Evolutionary conservation across 2,113 vertebrate species (phyloP).

Genomic region (Entomyzon cyanotis): DNA sequence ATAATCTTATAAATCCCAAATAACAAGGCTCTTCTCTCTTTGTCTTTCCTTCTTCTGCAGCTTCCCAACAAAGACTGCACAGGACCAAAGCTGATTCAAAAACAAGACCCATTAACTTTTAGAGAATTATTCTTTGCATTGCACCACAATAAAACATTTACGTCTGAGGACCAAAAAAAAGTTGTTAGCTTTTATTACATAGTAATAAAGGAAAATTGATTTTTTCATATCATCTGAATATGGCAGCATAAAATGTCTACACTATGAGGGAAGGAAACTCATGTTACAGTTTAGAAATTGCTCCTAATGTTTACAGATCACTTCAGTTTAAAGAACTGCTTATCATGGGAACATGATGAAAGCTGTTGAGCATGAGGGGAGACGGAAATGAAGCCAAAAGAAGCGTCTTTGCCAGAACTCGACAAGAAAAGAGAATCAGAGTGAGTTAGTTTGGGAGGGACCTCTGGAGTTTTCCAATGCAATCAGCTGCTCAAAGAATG

Average conservation of each 20-base stretch:
- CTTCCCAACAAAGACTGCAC: not conserved
- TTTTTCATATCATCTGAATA: not conserved
- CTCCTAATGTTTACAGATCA: conserved; percentile 39
- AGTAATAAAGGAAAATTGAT: not conserved
- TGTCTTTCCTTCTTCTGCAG: not conserved
- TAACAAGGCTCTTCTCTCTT: not conserved
- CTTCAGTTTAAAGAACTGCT: conserved; percentile 36
- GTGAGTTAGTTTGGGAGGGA: not conserved
- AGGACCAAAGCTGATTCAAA: not conserved
- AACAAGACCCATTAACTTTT: not conserved
- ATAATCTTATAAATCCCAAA: not conserved
- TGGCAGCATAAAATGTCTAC: not conserved
- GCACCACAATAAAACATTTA: not conserved
- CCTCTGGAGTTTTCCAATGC: not conserved
- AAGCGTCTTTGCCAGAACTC: conserved; percentile 1
- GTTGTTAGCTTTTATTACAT: not conserved
- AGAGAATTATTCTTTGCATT: not conserved
- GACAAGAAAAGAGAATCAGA: not conserved
- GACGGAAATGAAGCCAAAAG: not conserved
- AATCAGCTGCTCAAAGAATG: not conserved
- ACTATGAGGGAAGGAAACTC: not conserved
- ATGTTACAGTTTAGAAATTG: not conserved
- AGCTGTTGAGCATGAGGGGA: conserved; percentile 17
- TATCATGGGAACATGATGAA: conserved; percentile 42
- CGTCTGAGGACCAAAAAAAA: not conserved